Evolutionary conservation across 2,888 invertebrate species (phyloP).

Genomic region (Cosmia trapezina): DNA sequence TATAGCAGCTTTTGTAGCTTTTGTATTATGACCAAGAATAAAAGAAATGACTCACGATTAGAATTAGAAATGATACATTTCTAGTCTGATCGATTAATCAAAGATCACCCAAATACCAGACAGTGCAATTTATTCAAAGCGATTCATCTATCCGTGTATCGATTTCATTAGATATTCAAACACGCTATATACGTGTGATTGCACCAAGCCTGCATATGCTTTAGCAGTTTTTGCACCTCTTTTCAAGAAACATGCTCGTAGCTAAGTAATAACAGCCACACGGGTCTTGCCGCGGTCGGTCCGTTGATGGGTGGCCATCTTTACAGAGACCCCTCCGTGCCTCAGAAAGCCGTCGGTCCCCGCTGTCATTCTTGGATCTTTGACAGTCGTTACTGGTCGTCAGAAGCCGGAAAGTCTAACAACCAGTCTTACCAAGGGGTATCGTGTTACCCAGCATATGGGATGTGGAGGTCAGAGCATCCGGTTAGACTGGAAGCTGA

Average conservation of each 20-base stretch:
- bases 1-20: background rate
- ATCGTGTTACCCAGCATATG: too few relatives aligned
- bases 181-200: conserved; percentile 20
- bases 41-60: conserved; percentile 16
- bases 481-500: too few relatives aligned
- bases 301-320: too few relatives aligned
- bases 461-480: too few relatives aligned
- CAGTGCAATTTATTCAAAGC: conserved; percentile 47
- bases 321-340: too few relatives aligned
- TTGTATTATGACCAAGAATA: conserved; percentile 11
- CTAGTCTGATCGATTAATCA: conserved; percentile 29
- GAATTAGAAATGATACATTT: conserved; percentile 31
- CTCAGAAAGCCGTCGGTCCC: too few relatives aligned
- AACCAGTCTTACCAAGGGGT: too few relatives aligned
- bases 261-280: too few relatives aligned
- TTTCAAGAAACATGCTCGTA: conserved; percentile 5
- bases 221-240: conserved; percentile 17
- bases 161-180: conserved; percentile 21
- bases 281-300: too few relatives aligned
- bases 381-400: too few relatives aligned
- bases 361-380: too few relatives aligned
- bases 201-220: conserved; percentile 24
- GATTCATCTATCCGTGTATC: conserved; percentile 43
- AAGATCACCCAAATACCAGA: conserved; percentile 33
- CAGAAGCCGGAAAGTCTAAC: too few relatives aligned